Evolutionary conservation across 2,888 invertebrate genomes (phyloP).

Genomic region (Drosophila macrospina): DNA sequence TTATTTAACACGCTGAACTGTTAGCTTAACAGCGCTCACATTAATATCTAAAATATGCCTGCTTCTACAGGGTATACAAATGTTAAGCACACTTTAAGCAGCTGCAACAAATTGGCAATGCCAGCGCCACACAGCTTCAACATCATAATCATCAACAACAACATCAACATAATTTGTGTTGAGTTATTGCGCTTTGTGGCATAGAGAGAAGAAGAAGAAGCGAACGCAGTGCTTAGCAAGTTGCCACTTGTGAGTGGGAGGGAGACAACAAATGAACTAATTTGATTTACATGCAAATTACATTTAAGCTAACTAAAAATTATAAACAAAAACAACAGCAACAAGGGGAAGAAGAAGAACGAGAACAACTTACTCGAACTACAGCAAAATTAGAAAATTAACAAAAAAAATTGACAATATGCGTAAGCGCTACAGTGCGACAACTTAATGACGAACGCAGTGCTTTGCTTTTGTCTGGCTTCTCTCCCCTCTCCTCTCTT

Average conservation of each 20-base stretch:
- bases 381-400: conserved; percentile 51
- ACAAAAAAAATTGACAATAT: conserved; percentile 60
- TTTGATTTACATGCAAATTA: conserved; percentile 75
- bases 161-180: conserved; percentile 45
- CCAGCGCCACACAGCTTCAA: conserved; percentile 31
- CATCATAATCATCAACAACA: conserved; percentile 3
- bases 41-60: too few species aligned
- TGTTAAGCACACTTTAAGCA: background rate
- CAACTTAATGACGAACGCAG: conserved; percentile 26
- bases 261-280: conserved; percentile 58
- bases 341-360: too few species aligned
- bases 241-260: conserved; percentile 55
- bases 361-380: conserved; percentile 22
- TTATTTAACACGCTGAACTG: background rate
- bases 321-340: conserved; percentile 12
- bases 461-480: background rate
- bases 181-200: conserved; percentile 20
- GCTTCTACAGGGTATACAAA: conserved; percentile 14
- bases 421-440: conserved; percentile 36
- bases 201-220: background rate
- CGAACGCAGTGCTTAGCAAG: conserved; percentile 30
- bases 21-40: background rate
- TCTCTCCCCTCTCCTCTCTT: background rate
- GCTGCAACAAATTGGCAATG: background rate
- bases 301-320: conserved; percentile 51